Base-by-base conservation (phyloP, 2,113 vertebrate species). In the Lonchura striata region DNA sequence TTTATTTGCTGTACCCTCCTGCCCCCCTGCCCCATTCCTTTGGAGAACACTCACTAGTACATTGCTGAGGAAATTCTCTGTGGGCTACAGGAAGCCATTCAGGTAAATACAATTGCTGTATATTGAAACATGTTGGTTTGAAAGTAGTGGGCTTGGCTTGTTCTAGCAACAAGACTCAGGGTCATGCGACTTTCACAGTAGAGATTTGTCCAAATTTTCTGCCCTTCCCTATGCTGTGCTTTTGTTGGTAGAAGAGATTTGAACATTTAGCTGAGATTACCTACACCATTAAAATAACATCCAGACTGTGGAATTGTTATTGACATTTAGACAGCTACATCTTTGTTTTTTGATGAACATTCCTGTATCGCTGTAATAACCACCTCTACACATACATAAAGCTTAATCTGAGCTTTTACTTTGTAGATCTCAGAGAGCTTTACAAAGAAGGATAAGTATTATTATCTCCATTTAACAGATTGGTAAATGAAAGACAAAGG, bases 231-330 rank as follows among this genome's bases (percentile, higher is more conserved):
- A 11, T 80, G 47, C 44, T 82, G 65, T 65, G 86, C 42, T 90
- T 96, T 92, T 94, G 85, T 92, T 95, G 86, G 76, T 93, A 78
- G 60, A 79, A 97, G 86, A 94, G 92, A 96, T 96, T 94, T 94
- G 71, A 66, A 91, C 87, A 91, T 91, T 93, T 91, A 95, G 88
- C 82, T 70, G 85, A 95, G 94, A 96, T 97, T 94, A 89, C 88
- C 70, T 77, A 68, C 3, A 1, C 85, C 65, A 72, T 84, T 96
- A 80, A 92, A 96, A 88, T 71, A 90, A 86, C 82, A 93, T 68
- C 72, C 11, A 1, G 69, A 53, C 77, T 69, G 80, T 94, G 88
- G 86, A 84, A 76, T 93, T 83, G 85, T 86, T 96, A 92, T 95
- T 96, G 91, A 95, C 94, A 84, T 94, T 96, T 95, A 83, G 76